These are phyloP conservation scores for Gambusia yucatana DNA, from an alignment of 2,797 vertebrate species.

Conservation along the genomic window DNA sequence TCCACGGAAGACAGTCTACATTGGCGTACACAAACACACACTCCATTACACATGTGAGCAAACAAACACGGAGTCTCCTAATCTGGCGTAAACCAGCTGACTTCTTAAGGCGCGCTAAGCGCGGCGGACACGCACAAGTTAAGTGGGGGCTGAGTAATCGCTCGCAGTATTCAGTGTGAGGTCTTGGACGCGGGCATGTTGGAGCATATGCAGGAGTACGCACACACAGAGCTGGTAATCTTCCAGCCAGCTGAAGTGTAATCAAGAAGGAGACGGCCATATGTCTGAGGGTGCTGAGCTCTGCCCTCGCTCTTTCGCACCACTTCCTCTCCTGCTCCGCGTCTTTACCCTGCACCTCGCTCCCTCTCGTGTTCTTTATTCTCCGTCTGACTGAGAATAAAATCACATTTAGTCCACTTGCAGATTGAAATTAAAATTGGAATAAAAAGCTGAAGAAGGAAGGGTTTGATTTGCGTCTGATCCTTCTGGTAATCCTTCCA, in stretches of 20 bases:
- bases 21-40: conserved; percentile 28
- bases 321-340: conserved; percentile 3
- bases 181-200: conserved; percentile 37
- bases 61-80: conserved; percentile 29
- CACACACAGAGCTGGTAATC: conserved; percentile 74
- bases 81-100: conserved; percentile 43
- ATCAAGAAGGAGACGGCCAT: conserved; percentile 80
- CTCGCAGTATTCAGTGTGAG: conserved; percentile 51
- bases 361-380: neutral
- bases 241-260: conserved; percentile 81
- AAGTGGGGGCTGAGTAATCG: conserved; percentile 63
- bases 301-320: conserved; percentile 54
- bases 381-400: neutral
- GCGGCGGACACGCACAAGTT: conserved; percentile 35
- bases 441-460: conserved; percentile 1
- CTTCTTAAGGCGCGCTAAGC: conserved; percentile 42
- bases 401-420: neutral
- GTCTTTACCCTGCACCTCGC: neutral
- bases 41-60: conserved; percentile 36
- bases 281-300: conserved; percentile 78
- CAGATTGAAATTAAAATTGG: neutral
- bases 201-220: conserved; percentile 60
- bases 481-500: neutral
- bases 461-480: neutral
- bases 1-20: conserved; percentile 55